These are phyloP conservation scores for Delphinapterus leucas DNA, from an alignment of 2,113 vertebrate species.

Conservation along the genomic window DNA sequence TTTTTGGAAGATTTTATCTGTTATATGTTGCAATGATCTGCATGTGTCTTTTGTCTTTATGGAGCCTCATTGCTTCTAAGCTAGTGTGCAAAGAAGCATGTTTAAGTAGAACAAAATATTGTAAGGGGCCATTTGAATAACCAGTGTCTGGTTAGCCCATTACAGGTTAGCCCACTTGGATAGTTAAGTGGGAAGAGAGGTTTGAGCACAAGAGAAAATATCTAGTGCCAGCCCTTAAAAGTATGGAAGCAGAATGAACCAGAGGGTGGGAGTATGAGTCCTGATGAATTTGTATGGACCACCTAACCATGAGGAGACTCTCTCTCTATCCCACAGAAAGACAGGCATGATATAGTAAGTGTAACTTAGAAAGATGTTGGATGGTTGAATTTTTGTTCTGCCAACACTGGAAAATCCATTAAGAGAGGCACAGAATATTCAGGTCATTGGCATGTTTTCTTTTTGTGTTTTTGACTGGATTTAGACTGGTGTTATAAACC, in stretches of 20 bases:
- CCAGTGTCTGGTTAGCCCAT: not conserved
- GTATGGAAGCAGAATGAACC: too few relatives aligned
- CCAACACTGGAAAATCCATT: not conserved
- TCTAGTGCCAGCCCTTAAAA: not conserved
- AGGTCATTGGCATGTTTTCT: not conserved
- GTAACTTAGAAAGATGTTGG: not conserved
- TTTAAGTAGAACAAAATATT: not conserved
- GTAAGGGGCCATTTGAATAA: not conserved
- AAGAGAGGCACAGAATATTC: not conserved
- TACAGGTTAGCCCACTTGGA: not conserved
- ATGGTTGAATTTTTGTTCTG: not conserved
- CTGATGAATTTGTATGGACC: not conserved
- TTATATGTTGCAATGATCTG: not conserved
- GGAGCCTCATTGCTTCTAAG: not conserved
- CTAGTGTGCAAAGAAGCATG: not conserved
- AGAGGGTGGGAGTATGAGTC: not conserved
- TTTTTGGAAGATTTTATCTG: not conserved
- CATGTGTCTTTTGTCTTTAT: not conserved
- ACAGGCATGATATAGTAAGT: not conserved
- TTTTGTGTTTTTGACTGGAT: not conserved
- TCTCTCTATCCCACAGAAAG: not conserved
- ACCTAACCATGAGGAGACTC: not conserved
- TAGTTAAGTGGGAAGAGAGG: not conserved
- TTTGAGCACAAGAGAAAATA: not conserved
- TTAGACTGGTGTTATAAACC: not conserved